Evolutionary conservation across 2,888 invertebrate genomes (phyloP), one percentile per base, ranked within the genome.

Genomic region (Chrysodeixis includens): DNA sequence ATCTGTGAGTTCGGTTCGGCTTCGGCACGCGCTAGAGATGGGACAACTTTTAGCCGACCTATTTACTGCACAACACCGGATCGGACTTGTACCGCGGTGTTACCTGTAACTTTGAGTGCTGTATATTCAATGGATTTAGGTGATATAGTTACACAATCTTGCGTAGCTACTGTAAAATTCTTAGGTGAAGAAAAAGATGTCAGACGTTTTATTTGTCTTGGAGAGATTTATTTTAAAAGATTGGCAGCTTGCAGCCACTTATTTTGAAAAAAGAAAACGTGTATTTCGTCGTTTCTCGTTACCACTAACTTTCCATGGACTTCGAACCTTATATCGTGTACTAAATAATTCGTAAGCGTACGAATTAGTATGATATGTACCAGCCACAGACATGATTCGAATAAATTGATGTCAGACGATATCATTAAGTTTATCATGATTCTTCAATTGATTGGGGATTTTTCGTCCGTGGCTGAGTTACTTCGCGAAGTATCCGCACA

Each of bases 341-440:
- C 30, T 56, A 14, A 65, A 30, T 30, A 22, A 22, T 51, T 35
- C 20, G 7, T 46, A 12, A n/a, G 54, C 20, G 59, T 66, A 78
- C 51, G 54, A 78, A 74, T 78, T 65, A 75, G 56, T 56, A 46
- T 44, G 59, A 61, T 65, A 76, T 74, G 74, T 18, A 59, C 69
- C 72, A 61, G 52, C 56, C 26, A 55, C 56, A 68, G 62, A 69
- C 71, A 67, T 66, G 77, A 59, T 78, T 71, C 66, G 82, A 83
- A 85, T 86, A 84, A 86, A 85, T 75, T 81, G 78, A 82, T 72
- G 75, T 79, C 78, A 79, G 81, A 72, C 71, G 79, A 85, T 83
- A 85, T 86, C 82, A 84, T 86, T 87, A 85, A 86, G 76, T 83
- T 81, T 81, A 84, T 80, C 82, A 85, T 83, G 83, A 87, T 84